phyloP scores from a whole-genome alignment of 2,797 vertebrate species.

The Hemibagrus guttatus region DNA sequence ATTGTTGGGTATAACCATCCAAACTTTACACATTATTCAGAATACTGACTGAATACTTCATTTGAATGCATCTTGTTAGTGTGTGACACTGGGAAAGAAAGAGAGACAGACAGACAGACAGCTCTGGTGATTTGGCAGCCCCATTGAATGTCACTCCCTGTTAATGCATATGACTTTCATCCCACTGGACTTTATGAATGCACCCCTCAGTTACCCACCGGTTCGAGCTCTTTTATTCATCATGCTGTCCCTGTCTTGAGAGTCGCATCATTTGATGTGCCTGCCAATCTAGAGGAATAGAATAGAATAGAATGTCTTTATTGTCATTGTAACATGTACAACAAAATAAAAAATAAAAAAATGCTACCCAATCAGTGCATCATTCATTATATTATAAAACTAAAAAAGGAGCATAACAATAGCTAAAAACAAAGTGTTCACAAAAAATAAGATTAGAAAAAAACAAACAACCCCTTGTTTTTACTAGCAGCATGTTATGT shows the following conservation, averaged over 20 bases:
- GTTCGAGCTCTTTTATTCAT: slow-evolving; percentile 3
- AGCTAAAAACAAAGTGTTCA: too few relatives aligned
- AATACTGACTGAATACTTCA: background rate
- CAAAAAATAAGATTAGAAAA: too few relatives aligned
- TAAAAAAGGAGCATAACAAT: too few relatives aligned
- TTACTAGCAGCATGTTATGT: too few relatives aligned
- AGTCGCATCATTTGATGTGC: slow-evolving; percentile 29
- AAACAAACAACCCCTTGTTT: too few relatives aligned
- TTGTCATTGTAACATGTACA: too few relatives aligned
- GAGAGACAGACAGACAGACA: slow-evolving; percentile 2
- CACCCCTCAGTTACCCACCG: slow-evolving; percentile 22
- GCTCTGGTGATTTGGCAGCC: slow-evolving; percentile 8
- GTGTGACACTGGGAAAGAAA: background rate
- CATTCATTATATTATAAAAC: too few relatives aligned
- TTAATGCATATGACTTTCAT: slow-evolving; percentile 53
- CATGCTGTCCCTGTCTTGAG: slow-evolving; percentile 37
- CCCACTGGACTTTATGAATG: slow-evolving; percentile 35
- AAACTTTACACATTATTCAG: background rate
- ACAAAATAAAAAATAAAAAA: too few relatives aligned
- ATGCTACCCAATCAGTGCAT: too few relatives aligned
- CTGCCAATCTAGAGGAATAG: too few relatives aligned
- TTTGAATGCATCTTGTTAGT: background rate
- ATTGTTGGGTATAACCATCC: background rate
- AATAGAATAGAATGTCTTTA: too few relatives aligned
- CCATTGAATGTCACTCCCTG: slow-evolving; percentile 53